phyloP scores from a whole-genome alignment of 2,888 invertebrate genomes.

The Quadroppia sp. region DNA sequence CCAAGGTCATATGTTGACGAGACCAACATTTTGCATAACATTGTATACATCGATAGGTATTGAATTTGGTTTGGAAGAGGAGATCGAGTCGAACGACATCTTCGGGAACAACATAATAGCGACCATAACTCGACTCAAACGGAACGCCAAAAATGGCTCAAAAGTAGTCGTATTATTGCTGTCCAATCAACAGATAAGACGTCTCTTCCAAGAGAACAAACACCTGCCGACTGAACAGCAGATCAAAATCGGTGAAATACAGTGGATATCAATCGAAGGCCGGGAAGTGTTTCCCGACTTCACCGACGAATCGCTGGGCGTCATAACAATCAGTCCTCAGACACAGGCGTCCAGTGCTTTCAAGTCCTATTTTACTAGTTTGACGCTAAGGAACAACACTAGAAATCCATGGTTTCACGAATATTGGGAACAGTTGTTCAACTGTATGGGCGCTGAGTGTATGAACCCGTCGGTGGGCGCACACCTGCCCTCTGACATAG shows the following conservation, averaged over 20 bases:
- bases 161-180: slow-evolving; percentile 45
- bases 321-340: slow-evolving; percentile 42
- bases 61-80: slow-evolving; percentile 42
- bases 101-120: slow-evolving; percentile 8
- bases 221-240: slow-evolving; percentile 40
- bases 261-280: slow-evolving; percentile 45
- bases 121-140: not conserved
- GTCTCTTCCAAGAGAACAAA: slow-evolving; percentile 40
- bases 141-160: slow-evolving; percentile 16
- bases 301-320: slow-evolving; percentile 42
- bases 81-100: slow-evolving; percentile 39
- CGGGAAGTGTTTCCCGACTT: slow-evolving; percentile 44
- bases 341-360: slow-evolving; percentile 48
- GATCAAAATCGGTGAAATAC: slow-evolving; percentile 40
- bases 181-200: slow-evolving; percentile 30
- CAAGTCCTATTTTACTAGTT: slow-evolving; percentile 48
- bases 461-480: slow-evolving; percentile 35
- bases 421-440: slow-evolving; percentile 53
- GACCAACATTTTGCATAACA: too few relatives aligned
- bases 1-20: too few relatives aligned
- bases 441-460: slow-evolving; percentile 51
- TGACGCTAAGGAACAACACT: slow-evolving; percentile 49
- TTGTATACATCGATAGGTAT: slow-evolving; percentile 27
- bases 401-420: slow-evolving; percentile 56
- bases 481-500: slow-evolving; percentile 39